Conservation (phyloP, 2,797 vertebrate genomes). For the Sebastes itinus region DNA sequence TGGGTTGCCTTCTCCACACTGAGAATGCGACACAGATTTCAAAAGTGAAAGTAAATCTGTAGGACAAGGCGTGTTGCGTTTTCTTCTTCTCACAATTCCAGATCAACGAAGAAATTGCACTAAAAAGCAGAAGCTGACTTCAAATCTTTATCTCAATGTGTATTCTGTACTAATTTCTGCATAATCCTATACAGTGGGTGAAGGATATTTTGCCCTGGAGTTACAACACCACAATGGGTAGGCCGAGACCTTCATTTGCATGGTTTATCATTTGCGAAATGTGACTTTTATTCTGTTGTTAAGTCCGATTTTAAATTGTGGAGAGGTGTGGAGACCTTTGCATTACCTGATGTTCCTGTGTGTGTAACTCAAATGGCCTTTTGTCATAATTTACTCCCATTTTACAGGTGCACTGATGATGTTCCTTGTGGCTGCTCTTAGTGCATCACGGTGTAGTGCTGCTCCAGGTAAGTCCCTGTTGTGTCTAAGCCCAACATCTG, state of each 20-base stretch:
- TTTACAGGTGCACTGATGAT: not conserved
- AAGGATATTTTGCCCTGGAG: not conserved
- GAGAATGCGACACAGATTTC: not conserved
- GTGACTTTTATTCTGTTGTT: not conserved
- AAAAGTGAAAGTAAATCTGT: not conserved
- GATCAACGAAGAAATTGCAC: too few relatives aligned
- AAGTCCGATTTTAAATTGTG: rapidly evolving
- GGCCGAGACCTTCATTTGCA: rapidly evolving
- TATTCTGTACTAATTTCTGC: rapidly evolving
- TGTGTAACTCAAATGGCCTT: not conserved
- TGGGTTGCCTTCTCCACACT: too few relatives aligned
- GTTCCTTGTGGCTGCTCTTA: not conserved
- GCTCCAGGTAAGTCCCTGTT: slow-evolving; percentile 22
- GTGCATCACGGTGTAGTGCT: rapidly evolving
- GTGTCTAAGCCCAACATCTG: too few relatives aligned
- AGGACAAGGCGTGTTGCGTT: too few relatives aligned
- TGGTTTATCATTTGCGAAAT: rapidly evolving
- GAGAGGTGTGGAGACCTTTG: too few relatives aligned
- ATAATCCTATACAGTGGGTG: not conserved
- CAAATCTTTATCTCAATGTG: not conserved
- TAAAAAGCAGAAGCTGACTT: not conserved
- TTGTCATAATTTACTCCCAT: not conserved
- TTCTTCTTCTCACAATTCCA: too few relatives aligned
- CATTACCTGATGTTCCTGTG: not conserved
- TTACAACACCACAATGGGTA: slow-evolving; percentile 18